Evolutionary conservation across 2,797 vertebrate genomes (phyloP).

Genomic region (Columba guinea): DNA sequence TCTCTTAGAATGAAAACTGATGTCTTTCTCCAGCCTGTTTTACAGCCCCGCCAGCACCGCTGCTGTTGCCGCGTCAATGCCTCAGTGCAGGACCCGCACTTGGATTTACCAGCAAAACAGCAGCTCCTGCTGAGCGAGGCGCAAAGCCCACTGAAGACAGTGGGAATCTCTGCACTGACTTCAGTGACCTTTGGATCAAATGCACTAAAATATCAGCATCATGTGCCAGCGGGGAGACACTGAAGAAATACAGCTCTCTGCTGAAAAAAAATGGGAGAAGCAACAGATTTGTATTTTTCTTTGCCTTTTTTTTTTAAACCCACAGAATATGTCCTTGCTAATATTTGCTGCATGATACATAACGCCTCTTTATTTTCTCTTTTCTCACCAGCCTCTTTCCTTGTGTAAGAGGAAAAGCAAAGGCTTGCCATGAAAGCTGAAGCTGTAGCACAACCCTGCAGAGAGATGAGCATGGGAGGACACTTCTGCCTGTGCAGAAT

Average conservation of each 20-base stretch:
- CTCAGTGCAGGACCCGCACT: accelerated
- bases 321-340: background rate
- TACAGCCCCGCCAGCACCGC: background rate
- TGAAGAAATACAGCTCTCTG: background rate
- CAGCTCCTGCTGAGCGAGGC: background rate
- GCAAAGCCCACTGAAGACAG: background rate
- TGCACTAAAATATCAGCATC: background rate
- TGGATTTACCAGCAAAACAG: background rate
- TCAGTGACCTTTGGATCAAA: background rate
- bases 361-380: background rate
- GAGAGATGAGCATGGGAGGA: slow-evolving; percentile 19
- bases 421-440: background rate
- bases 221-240: background rate
- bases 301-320: background rate
- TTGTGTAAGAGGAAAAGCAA: background rate
- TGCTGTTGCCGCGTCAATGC: background rate
- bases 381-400: background rate
- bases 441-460: background rate
- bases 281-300: background rate
- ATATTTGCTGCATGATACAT: background rate
- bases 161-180: background rate
- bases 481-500: background rate
- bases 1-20: background rate
- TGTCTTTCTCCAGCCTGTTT: background rate
- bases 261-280: background rate